Base-by-base conservation (phyloP, 2,888 invertebrate species). In the Oscheius sp. region DNA sequence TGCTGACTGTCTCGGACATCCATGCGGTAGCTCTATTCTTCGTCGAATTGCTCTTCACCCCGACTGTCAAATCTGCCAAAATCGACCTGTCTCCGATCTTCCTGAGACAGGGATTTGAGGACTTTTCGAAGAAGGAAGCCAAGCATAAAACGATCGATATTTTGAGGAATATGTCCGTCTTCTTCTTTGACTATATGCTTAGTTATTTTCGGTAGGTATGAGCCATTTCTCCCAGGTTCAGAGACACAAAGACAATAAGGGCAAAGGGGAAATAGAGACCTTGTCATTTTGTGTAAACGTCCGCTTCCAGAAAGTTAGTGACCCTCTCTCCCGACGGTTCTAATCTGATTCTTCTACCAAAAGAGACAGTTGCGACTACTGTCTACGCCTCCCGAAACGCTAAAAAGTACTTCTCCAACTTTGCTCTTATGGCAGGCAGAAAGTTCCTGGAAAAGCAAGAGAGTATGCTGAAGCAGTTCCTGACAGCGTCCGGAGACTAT, bases 121-220 rank as follows among this genome's bases (percentile, higher is more conserved):
- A 60, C n/a, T 60, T 60, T 37, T 33, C 37, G 11, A 60, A 35
- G 37, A 60, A 60, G 60, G 35, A 60, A n/a, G 35, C 32, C 35
- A 10, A 37, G n/a, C 2, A n/a, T 4, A 11, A 33, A 37, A 35
- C 37, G 4, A n/a, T 35, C 35, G 65, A 48, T 7, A 29, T 65
- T 7, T 21, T 21, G 42, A 33, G 47, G 29, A 48, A 50, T 7
- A 10, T 50, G 65, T n/a, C 65, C 29, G 29, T 32, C n/a, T 65
- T 65, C 51, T 32, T 65, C 32, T 65, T 65, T 50, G n/a, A 50
- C 47, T 65, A 65, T 29, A 50, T 65, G 9, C 32, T 65, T 9
- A 65, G 65, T 50, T 65, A 48, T 4, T 50, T 65, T 33, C 48
- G 65, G 65, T 65, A 32, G 11, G 21, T 48, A 13, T 48, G 7